Percentiles rank a stretch among this genome's conserved stretches.
phyloP scores from a whole-genome alignment of 2,797 vertebrate genomes.

The Alfaro cultratus region DNA sequence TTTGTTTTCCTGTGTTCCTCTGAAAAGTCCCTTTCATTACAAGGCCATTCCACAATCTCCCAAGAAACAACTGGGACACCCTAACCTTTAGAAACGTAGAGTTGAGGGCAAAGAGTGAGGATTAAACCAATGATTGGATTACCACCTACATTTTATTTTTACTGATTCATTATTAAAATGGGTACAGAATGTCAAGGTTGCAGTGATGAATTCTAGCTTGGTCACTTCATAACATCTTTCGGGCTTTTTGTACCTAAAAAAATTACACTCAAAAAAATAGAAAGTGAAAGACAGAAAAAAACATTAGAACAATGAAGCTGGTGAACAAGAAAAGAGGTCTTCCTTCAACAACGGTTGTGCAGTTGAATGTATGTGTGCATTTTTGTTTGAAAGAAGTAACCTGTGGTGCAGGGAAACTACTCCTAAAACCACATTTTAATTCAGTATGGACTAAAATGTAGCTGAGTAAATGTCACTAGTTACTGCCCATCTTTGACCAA shows the following conservation, averaged over 20 bases:
- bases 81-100: not conserved
- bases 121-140: not conserved
- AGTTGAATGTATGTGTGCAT: not conserved
- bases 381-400: not conserved
- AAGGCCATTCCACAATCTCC: too few species aligned
- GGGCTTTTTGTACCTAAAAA: too few species aligned
- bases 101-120: not conserved
- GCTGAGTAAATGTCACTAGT: not conserved
- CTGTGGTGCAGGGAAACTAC: not conserved
- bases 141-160: not conserved
- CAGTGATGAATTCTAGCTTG: not conserved
- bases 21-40: too few species aligned
- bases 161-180: not conserved
- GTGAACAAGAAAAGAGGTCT: too few species aligned
- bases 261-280: too few species aligned
- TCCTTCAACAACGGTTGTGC: too few species aligned
- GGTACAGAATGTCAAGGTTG: not conserved
- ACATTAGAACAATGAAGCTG: not conserved
- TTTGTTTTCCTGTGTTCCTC: not conserved
- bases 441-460: not conserved
- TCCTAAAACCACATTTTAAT: not conserved
- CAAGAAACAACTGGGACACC: not conserved
- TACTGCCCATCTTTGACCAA: not conserved
- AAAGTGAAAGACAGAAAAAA: not conserved
- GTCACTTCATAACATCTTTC: not conserved